Percentiles rank a stretch among this genome's conserved stretches.
Evolutionary conservation across 2,797 vertebrate genomes (phyloP).

Genomic region (Borostomias antarcticus): DNA sequence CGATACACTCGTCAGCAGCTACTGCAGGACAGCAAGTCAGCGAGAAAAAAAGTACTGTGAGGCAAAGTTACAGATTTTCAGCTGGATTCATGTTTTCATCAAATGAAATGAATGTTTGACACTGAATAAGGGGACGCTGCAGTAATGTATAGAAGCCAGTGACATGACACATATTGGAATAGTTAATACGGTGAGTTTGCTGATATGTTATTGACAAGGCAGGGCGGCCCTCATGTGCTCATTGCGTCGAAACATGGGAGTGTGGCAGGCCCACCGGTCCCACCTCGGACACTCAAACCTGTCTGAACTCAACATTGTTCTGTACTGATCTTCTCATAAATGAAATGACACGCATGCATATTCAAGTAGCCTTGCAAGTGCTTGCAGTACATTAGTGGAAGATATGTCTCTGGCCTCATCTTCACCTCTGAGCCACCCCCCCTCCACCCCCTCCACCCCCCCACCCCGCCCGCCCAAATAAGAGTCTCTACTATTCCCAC

Average conservation of each 20-base stretch:
- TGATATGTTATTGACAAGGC: neutral
- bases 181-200: neutral
- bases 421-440: neutral
- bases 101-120: neutral
- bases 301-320: too few relatives aligned
- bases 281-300: neutral
- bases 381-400: conserved; percentile 19
- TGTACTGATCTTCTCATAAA: too few relatives aligned
- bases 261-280: neutral
- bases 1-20: conserved; percentile 55
- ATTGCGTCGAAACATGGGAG: neutral
- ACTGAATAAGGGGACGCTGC: neutral
- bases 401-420: conserved; percentile 2
- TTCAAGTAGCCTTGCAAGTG: neutral
- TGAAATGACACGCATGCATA: too few relatives aligned
- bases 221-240: neutral
- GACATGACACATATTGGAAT: neutral
- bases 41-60: conserved; percentile 19
- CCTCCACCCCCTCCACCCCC: too few relatives aligned
- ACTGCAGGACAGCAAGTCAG: conserved; percentile 36
- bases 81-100: too few relatives aligned
- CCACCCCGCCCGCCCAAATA: too few relatives aligned
- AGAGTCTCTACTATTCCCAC: conserved; percentile 83
- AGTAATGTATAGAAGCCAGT: neutral
- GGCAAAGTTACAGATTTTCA: too few relatives aligned